Evolutionary conservation across 1,140 invertebrate genomes (phyloP).

Genomic region (Riptortus pedestris): DNA sequence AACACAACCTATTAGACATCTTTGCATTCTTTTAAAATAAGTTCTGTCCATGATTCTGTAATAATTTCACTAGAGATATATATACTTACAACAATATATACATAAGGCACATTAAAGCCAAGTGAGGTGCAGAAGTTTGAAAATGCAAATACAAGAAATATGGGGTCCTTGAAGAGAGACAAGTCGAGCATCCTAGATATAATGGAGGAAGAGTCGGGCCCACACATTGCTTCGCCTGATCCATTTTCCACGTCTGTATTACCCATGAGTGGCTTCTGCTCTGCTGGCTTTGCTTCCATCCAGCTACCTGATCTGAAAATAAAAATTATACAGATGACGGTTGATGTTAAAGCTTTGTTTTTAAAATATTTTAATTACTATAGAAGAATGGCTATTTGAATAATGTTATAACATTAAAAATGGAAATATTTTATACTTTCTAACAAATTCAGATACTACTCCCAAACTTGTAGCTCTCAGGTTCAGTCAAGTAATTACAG

Average conservation of each 20-base stretch:
- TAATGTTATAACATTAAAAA: no score
- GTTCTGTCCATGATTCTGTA: no score
- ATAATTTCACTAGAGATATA: no score
- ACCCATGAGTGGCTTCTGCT: constrained; percentile 30
- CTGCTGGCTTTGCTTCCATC: constrained; percentile 25
- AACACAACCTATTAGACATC: no score
- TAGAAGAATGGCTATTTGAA: no score
- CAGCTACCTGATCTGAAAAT: constrained; percentile 18
- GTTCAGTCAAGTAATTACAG: no score
- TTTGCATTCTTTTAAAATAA: no score
- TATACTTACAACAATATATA: constrained; percentile 57
- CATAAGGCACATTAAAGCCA: constrained; percentile 90
- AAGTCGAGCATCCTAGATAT: constrained; percentile 77
- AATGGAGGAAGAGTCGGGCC: constrained; percentile 46
- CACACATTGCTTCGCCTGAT: constrained; percentile 32
- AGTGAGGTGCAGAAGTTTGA: constrained; percentile 94
- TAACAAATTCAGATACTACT: no score
- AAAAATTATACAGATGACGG: background rate
- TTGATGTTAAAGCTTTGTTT: no score
- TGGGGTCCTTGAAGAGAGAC: constrained; percentile 65
- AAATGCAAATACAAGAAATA: constrained; percentile 82
- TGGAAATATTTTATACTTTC: no score
- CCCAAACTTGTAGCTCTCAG: no score
- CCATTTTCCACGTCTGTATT: constrained; percentile 1
- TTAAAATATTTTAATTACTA: no score